These are phyloP conservation scores for Drosophila elegans DNA, from an alignment of 1,140 invertebrate species.

Conservation along the genomic window DNA sequence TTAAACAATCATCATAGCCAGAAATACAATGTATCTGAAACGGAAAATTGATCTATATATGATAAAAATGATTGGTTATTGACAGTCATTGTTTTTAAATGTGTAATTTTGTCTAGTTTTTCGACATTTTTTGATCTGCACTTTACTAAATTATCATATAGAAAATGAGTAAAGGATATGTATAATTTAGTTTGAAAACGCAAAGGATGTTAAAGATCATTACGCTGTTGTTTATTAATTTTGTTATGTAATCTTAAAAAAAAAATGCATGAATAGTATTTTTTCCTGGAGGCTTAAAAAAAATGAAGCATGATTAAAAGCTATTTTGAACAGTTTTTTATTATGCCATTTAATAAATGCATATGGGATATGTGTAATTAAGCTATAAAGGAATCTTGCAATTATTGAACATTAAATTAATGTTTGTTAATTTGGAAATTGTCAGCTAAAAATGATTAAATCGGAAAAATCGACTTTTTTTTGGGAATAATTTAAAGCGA, in stretches of 20 bases:
- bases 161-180: background rate
- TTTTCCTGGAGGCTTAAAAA: background rate
- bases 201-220: background rate
- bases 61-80: background rate
- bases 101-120: background rate
- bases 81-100: background rate
- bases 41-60: background rate
- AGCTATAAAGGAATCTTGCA: no score
- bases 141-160: background rate
- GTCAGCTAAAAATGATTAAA: no score
- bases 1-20: background rate
- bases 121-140: background rate
- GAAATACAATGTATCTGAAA: conserved; percentile 1
- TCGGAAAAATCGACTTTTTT: no score
- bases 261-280: no score
- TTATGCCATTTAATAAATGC: background rate
- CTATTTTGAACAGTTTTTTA: background rate
- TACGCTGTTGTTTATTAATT: background rate
- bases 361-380: background rate
- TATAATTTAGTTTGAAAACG: background rate
- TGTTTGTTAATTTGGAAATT: background rate
- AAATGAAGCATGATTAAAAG: background rate
- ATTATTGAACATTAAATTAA: background rate
- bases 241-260: background rate
- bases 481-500: no score